Evolutionary conservation across 2,113 vertebrate species (phyloP).

Genomic region (Sander lucioperca): DNA sequence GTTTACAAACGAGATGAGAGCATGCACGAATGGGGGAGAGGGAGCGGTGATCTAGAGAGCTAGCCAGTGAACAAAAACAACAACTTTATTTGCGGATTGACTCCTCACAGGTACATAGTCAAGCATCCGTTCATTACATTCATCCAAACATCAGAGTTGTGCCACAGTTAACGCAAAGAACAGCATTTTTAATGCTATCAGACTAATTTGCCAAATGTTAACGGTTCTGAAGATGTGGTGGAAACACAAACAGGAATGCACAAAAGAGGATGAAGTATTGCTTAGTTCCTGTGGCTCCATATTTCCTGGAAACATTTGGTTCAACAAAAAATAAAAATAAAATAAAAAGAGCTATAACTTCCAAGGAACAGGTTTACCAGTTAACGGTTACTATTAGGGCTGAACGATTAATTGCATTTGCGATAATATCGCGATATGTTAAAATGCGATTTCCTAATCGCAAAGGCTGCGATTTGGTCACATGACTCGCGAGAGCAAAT

Average conservation of each 20-base stretch:
- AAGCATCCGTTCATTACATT: neutral
- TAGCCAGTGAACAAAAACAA: neutral
- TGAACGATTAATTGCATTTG: too few species aligned
- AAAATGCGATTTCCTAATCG: too few species aligned
- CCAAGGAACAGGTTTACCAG: neutral
- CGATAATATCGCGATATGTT: too few species aligned
- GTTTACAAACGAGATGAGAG: neutral
- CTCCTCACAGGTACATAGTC: neutral
- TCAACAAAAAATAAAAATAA: neutral
- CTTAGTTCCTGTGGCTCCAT: neutral
- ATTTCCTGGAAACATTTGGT: neutral
- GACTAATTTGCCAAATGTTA: neutral
- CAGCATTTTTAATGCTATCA: neutral
- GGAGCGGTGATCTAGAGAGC: neutral
- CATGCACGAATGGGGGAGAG: neutral
- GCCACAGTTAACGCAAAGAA: neutral
- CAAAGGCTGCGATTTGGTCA: too few species aligned
- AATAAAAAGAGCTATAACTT: too few species aligned
- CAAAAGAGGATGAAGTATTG: neutral
- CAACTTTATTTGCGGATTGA: neutral
- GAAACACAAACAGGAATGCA: neutral
- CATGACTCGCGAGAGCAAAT: too few species aligned
- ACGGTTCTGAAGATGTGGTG: neutral
- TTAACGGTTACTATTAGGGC: neutral
- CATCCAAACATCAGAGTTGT: neutral